Conservation (phyloP, 2,113 vertebrate species). For the Onychorhynchus coronatus region DNA sequence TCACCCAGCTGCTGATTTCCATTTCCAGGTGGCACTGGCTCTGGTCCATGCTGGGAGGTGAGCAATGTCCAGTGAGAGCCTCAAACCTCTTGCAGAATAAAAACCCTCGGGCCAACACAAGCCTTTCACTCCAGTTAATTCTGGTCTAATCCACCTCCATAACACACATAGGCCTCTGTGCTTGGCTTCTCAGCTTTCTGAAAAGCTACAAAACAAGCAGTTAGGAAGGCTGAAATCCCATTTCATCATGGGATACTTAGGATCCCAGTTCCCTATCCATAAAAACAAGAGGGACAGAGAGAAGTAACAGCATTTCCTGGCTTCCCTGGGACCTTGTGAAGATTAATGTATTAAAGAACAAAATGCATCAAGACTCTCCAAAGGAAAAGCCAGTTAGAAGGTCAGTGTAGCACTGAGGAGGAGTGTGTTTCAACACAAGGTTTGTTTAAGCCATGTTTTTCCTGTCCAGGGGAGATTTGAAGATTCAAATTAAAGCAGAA, state of each 20-base stretch:
- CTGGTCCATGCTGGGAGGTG: background rate
- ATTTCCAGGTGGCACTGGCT: fast-evolving
- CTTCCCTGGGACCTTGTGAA: background rate
- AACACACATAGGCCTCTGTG: background rate
- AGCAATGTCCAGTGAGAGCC: background rate
- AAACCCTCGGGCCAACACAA: background rate
- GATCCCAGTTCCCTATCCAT: background rate
- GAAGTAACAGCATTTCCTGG: background rate
- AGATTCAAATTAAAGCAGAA: background rate
- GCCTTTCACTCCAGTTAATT: background rate
- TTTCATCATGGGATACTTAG: background rate
- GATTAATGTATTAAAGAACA: background rate
- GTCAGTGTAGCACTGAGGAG: background rate
- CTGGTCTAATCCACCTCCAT: background rate
- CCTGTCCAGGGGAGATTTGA: background rate
- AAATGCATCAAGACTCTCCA: background rate
- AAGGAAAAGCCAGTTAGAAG: background rate
- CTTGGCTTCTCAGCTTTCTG: background rate
- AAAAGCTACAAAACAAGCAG: background rate
- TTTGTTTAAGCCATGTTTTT: background rate
- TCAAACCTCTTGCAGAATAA: background rate
- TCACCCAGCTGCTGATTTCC: background rate
- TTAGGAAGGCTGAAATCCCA: background rate
- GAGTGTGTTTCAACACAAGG: background rate
- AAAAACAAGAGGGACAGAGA: background rate